Evolutionary conservation across 1,140 invertebrate species (phyloP), one percentile per base, ranked within the genome.

Genomic region (Drosophila miranda): DNA sequence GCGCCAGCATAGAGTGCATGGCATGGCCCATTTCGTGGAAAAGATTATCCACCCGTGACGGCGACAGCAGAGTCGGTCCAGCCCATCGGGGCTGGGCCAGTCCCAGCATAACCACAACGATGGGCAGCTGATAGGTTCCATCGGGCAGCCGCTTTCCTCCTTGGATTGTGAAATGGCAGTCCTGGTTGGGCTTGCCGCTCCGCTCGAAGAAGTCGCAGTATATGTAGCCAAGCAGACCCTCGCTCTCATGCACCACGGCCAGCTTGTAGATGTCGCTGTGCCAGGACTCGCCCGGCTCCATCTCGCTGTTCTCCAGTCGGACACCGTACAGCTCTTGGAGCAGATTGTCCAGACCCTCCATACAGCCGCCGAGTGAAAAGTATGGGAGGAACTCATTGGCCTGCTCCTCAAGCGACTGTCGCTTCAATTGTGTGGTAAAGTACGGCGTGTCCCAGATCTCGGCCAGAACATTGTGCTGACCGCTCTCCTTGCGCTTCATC

Each of bases 21-120:
- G 99, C 99, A 92, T 99, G 99, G 0, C 99, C 99, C 95, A 99
- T 97, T 93, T 99, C 99, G 90, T 99, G 99, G 92, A 99, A 99
- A 28, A 99, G 92, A 92, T 99, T 99, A 90, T 99, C 98, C 9
- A 99, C 95, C 66, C 96, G 95, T 13, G 94, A 93, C 1, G 96
- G 96, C 38, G 94, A 95, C 19, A 99, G 92, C 41, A 99, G 92
- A 34, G 96, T 95, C 2, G 97, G 98, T 52, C 92, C 94, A 1
- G 93, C 93, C 93, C 95, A 95, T 62, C 93, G 93, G 1, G 96
- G 95, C 2, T 94, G 92, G 13, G 94, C 94, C 49, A 99, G 92
- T 62, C 97, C 98, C 52, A 99, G 91, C 95, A 99, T 98, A 9
- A 99, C 92, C 38, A 99, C 98, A 1, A 99, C 98, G 49, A 99